Percentiles rank a stretch among this genome's conserved stretches.
phyloP scores from a whole-genome alignment of 2,113 vertebrate species.

The Corythoichthys haematopterus region DNA sequence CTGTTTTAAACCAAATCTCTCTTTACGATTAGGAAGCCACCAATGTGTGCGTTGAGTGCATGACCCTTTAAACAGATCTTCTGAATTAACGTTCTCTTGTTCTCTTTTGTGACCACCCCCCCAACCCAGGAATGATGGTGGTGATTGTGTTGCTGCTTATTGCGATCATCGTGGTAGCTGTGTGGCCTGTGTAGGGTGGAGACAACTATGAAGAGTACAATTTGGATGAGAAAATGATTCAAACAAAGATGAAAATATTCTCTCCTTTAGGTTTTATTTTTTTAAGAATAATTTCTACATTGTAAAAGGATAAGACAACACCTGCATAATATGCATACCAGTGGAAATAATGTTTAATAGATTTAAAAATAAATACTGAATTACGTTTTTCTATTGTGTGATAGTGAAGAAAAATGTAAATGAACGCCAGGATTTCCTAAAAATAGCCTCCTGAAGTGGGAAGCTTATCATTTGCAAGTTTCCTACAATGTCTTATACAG shows the following conservation, averaged over 20 bases:
- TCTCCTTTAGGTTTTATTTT: slow-evolving; percentile 5
- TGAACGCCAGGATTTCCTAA: too few relatives aligned
- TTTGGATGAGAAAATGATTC: not conserved
- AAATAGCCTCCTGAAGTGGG: too few relatives aligned
- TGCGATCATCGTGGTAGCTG: slow-evolving; percentile 72
- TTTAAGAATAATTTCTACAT: not conserved
- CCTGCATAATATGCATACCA: too few relatives aligned
- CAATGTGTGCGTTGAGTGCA: not conserved
- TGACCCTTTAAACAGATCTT: not conserved
- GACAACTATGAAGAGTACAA: not conserved
- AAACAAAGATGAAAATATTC: not conserved
- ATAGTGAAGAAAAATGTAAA: too few relatives aligned
- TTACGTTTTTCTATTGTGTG: too few relatives aligned
- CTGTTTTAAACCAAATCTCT: not conserved
- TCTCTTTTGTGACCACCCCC: not conserved
- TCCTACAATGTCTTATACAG: too few relatives aligned
- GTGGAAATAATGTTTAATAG: too few relatives aligned
- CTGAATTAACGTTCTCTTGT: not conserved
- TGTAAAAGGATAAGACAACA: too few relatives aligned
- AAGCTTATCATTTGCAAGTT: too few relatives aligned
- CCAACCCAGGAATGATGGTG: slow-evolving; percentile 73
- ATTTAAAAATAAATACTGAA: too few relatives aligned
- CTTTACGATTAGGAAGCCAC: not conserved
- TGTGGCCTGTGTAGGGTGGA: slow-evolving; percentile 63
- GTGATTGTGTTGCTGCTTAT: slow-evolving; percentile 77